Base-by-base conservation (phyloP, 2,113 vertebrate species). In the Megaceryle maxima region DNA sequence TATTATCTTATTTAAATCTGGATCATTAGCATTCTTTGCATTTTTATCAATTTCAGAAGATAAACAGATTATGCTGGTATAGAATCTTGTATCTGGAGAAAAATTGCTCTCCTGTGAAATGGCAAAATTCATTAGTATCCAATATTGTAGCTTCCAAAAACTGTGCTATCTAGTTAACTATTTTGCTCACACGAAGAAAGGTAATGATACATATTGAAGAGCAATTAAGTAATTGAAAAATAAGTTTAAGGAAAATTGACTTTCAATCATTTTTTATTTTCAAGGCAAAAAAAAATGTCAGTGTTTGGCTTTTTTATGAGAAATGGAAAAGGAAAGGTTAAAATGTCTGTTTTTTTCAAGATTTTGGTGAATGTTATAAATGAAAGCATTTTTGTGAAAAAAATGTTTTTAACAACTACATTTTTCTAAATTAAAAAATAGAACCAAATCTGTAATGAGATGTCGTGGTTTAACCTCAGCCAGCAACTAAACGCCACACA, bases 31-130 rank as follows among this genome's bases (percentile, higher is more conserved):
- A 78, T 59, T 79, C 55, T 92, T 70, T 86, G 48, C 20, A 6
- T 21, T 95, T 94, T 93, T 87, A 69, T 93, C 56, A 92, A 14
- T 48, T 92, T 93, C 70, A 92, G 69, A 64, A 90, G 24, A 48
- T 92, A 91, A 70, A 29, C n/a, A 92, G 46, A 35, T 92, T 90
- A 59, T 83, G 33, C 48, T 76, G 46, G n/a, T 85, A 70, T 60
- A 62, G 39, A 70, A 74, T 39, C 9, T 29, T 81, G 16, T 80
- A 39, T 66, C 35, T 74, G 50, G 31, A 94, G 53, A 33, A 74
- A 76, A 37, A 77, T 25, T 85, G 13, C n/a, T 79, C 14, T 94
- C 16, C 19, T 88, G 48, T 62, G 41, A 89, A 91, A 93, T 80
- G 43, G 55, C 29, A 85, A 57, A 87, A 60, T 24, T 48, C 15